These are phyloP conservation scores for Chrosomus eos DNA, from an alignment of 2,797 vertebrate species.

Conservation along the genomic window DNA sequence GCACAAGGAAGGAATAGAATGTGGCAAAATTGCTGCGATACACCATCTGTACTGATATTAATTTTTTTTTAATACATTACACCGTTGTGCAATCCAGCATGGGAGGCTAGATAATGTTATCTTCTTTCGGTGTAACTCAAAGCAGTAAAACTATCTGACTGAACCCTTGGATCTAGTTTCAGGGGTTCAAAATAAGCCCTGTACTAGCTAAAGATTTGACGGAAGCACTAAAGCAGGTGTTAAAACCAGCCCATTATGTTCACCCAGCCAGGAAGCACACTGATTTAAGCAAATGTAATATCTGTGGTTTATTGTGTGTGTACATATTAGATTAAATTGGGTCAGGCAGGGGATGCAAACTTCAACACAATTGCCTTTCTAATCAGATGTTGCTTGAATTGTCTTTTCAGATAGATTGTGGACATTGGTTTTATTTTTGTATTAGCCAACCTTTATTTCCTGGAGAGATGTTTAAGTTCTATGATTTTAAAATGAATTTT, in stretches of 20 bases:
- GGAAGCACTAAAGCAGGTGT: slow-evolving; percentile 1
- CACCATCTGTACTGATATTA: slow-evolving; percentile 8
- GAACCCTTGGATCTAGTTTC: slow-evolving; percentile 9
- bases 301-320: slow-evolving; percentile 10
- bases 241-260: slow-evolving; percentile 30
- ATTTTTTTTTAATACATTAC: not conserved
- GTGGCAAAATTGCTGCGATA: slow-evolving; percentile 27
- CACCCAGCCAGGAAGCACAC: slow-evolving; percentile 6
- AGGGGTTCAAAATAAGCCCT: slow-evolving; percentile 7
- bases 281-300: slow-evolving; percentile 14
- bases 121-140: not conserved
- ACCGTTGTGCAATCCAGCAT: not conserved
- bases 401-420: slow-evolving; percentile 22
- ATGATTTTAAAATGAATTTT: slow-evolving; percentile 53
- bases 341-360: not conserved
- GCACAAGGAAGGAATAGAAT: slow-evolving; percentile 12
- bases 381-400: slow-evolving; percentile 12
- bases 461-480: slow-evolving; percentile 30
- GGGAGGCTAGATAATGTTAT: not conserved
- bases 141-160: not conserved
- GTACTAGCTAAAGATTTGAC: not conserved
- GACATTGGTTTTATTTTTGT: slow-evolving; percentile 37
- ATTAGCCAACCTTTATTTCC: slow-evolving; percentile 38
- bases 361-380: slow-evolving; percentile 33
- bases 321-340: not conserved